Evolutionary conservation across 2,797 vertebrate genomes (phyloP).

Genomic region (Yasuhikotakia modesta): DNA sequence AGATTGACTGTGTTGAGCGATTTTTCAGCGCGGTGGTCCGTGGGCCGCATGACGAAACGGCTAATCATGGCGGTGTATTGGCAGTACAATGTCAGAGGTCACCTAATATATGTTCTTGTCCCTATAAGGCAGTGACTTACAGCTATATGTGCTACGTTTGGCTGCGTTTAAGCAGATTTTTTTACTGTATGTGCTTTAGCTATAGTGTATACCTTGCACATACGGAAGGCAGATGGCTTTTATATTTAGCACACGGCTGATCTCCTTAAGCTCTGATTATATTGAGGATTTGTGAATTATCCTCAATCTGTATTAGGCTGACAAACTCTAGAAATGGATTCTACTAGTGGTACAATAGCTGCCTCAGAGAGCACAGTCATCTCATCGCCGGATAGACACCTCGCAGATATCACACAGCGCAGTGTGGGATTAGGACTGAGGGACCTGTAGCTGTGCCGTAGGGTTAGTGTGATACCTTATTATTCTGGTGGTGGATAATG

Average conservation of each 20-base stretch:
- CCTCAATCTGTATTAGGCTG: constrained; percentile 36
- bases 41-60: constrained; percentile 35
- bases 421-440: constrained; percentile 30
- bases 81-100: constrained; percentile 64
- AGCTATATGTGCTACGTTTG: constrained; percentile 10
- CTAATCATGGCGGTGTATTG: constrained; percentile 60
- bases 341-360: constrained; percentile 13
- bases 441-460: constrained; percentile 9
- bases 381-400: constrained; percentile 36
- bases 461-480: constrained; percentile 5
- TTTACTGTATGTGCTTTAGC: neutral
- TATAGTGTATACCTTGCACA: constrained; percentile 12
- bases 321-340: constrained; percentile 38
- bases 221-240: constrained; percentile 29
- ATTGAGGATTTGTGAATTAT: constrained; percentile 44
- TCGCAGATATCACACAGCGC: constrained; percentile 37
- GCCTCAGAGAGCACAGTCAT: constrained; percentile 17
- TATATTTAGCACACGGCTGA: constrained; percentile 37
- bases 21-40: constrained; percentile 26
- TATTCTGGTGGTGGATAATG: neutral
- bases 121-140: constrained; percentile 34
- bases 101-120: constrained; percentile 56
- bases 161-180: neutral
- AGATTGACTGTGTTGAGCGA: constrained; percentile 27
- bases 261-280: constrained; percentile 44